Conservation (phyloP, 2,113 vertebrate genomes). For the Zosterops hypoxanthus region DNA sequence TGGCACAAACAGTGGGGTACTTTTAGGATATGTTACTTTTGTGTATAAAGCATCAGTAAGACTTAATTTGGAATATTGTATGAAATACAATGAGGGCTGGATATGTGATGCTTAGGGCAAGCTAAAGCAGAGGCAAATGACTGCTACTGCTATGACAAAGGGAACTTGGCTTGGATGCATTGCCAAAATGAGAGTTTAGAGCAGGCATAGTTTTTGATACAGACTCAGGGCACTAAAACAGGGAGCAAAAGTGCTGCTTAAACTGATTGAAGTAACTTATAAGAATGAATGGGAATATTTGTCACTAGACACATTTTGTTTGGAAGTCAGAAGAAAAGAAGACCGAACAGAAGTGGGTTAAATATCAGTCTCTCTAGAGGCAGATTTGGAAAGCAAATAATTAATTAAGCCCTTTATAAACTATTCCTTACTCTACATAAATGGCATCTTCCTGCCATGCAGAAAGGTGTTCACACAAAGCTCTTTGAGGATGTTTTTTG, state of each 20-base stretch:
- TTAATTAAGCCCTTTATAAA: neutral
- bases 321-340: neutral
- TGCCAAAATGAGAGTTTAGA: neutral
- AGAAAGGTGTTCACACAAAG: neutral
- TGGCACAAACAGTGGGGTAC: neutral
- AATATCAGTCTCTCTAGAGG: neutral
- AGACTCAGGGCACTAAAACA: neutral
- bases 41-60: neutral
- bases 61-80: neutral
- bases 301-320: neutral
- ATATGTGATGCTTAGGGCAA: neutral
- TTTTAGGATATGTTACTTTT: neutral
- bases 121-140: neutral
- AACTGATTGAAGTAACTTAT: neutral
- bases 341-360: neutral
- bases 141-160: neutral
- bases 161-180: neutral
- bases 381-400: neutral
- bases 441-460: neutral
- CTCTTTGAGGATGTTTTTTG: neutral
- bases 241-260: neutral
- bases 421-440: neutral
- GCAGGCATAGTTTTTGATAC: neutral
- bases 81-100: neutral
- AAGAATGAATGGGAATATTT: neutral